These are phyloP conservation scores for Zapornia atra DNA, from an alignment of 2,113 vertebrate species.

Conservation along the genomic window DNA sequence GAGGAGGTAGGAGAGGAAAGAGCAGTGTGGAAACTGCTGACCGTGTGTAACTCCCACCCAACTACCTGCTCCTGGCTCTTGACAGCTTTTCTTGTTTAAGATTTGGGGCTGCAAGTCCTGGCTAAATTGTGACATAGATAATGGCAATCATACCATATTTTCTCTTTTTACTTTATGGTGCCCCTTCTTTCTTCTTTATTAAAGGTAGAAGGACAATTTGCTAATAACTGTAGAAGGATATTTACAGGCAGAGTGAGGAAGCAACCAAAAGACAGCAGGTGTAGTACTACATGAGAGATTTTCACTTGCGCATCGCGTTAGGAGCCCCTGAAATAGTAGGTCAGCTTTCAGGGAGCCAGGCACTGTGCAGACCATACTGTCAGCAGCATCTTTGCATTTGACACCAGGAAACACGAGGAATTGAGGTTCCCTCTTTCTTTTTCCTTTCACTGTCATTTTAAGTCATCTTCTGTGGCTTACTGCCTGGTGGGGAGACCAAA, in stretches of 20 bases:
- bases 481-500: not conserved
- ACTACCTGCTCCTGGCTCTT: not conserved
- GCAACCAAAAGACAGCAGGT: not conserved
- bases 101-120: not conserved
- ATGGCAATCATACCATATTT: not conserved
- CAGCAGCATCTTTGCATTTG: not conserved
- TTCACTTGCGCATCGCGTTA: not conserved
- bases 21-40: not conserved
- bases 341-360: not conserved
- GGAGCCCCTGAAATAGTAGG: not conserved
- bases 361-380: not conserved
- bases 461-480: not conserved
- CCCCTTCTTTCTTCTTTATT: not conserved
- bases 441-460: not conserved
- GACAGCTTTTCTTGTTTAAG: not conserved
- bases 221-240: not conserved
- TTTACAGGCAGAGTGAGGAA: rapidly evolving
- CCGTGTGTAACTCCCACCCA: not conserved
- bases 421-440: not conserved
- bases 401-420: rapidly evolving
- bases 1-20: not conserved
- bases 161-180: not conserved
- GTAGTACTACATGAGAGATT: not conserved
- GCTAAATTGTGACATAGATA: not conserved
- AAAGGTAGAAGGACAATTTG: not conserved